These are phyloP conservation scores for Leptodactylus fuscus DNA, from an alignment of 2,113 vertebrate species.

Conservation along the genomic window DNA sequence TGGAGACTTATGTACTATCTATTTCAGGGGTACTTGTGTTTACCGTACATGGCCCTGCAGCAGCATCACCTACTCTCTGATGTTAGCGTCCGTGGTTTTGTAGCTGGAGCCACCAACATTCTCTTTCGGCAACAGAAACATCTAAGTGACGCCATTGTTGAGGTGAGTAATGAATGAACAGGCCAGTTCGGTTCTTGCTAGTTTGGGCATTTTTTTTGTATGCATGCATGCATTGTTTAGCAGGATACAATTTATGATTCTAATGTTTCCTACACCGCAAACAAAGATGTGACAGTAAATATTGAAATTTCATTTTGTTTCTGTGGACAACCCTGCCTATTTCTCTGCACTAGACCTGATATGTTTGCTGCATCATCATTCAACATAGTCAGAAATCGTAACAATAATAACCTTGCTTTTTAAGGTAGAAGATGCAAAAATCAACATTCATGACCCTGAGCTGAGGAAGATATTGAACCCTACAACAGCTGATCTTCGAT, in stretches of 20 bases:
- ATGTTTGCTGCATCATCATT: too few species aligned
- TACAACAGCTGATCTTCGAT: slow-evolving; percentile 94
- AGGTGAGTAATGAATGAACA: slow-evolving; percentile 74
- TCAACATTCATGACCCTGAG: slow-evolving; percentile 92
- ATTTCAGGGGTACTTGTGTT: slow-evolving; percentile 90
- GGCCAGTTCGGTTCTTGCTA: too few species aligned
- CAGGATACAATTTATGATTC: too few species aligned
- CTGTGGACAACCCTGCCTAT: too few species aligned
- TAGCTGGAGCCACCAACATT: slow-evolving; percentile 96
- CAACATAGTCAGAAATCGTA: too few species aligned
- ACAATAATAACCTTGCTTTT: slow-evolving; percentile 6
- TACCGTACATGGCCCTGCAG: slow-evolving; percentile 98
- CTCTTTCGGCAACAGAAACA: slow-evolving; percentile 97
- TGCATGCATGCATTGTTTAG: too few species aligned
- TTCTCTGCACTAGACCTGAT: too few species aligned
- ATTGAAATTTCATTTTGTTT: too few species aligned
- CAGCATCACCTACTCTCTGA: slow-evolving; percentile 97
- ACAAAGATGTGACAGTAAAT: too few species aligned
- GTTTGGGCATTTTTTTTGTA: too few species aligned
- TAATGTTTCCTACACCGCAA: too few species aligned
- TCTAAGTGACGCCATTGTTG: slow-evolving; percentile 91
- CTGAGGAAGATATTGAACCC: slow-evolving; percentile 86
- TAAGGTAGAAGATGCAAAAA: slow-evolving; percentile 89
- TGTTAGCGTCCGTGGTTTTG: slow-evolving; percentile 89
- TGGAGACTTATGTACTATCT: background rate